Percentiles rank a stretch among this genome's conserved stretches.
phyloP scores from a whole-genome alignment of 1,140 invertebrate species.

The Aphis craccivora region DNA sequence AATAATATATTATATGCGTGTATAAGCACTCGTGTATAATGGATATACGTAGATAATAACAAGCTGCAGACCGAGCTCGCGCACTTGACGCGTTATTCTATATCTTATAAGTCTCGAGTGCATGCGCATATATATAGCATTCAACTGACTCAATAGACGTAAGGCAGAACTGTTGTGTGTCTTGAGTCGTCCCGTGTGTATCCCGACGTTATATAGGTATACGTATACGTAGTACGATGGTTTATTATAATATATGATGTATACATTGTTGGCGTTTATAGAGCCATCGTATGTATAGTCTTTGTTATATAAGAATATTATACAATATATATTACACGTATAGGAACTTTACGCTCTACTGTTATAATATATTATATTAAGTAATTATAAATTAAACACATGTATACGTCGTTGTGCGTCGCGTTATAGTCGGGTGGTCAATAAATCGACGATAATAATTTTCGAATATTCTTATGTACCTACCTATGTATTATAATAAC shows the following conservation, averaged over 20 bases:
- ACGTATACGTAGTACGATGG: not conserved
- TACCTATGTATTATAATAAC: not conserved
- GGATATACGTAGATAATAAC: constrained; percentile 9
- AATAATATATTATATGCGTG: not conserved
- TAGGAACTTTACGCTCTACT: not conserved
- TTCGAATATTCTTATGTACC: too few species aligned
- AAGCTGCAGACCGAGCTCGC: not conserved
- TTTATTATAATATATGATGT: constrained; percentile 2
- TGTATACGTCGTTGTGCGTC: too few species aligned
- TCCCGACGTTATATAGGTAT: not conserved
- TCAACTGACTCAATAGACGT: not conserved
- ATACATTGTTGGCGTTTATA: not conserved
- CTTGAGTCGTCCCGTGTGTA: not conserved
- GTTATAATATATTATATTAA: not conserved
- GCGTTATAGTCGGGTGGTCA: too few species aligned
- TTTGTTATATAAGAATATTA: not conserved
- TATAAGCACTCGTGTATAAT: not conserved
- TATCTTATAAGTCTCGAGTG: not conserved
- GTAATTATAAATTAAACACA: too few species aligned
- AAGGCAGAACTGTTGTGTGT: not conserved
- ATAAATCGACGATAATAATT: too few species aligned
- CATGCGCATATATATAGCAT: not conserved
- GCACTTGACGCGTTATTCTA: not conserved
- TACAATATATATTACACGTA: not conserved
- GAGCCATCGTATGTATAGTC: not conserved